Evolutionary conservation across 2,888 invertebrate species (phyloP).

Genomic region (Calameuta idolon): DNA sequence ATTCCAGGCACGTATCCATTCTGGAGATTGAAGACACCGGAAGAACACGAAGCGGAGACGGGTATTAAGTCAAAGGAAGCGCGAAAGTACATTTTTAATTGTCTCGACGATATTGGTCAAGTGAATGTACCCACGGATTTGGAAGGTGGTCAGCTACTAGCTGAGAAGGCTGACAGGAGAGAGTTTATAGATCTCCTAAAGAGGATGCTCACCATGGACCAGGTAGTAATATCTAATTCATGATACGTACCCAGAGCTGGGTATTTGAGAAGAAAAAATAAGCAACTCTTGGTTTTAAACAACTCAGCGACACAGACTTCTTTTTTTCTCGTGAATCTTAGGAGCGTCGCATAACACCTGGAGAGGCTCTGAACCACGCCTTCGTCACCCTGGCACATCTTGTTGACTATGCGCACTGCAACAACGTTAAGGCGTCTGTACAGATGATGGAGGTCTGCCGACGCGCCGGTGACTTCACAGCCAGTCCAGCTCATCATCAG

Average conservation of each 20-base stretch:
- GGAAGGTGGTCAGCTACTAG: conserved; percentile 95
- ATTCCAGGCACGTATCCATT: conserved; percentile 78
- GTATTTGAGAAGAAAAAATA: not conserved
- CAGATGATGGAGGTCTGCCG: conserved; percentile 93
- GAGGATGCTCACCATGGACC: conserved; percentile 98
- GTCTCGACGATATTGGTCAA: conserved; percentile 97
- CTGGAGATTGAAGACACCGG: conserved; percentile 92
- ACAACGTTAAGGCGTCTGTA: conserved; percentile 96
- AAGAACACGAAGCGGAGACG: conserved; percentile 98
- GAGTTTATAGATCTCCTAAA: conserved; percentile 98
- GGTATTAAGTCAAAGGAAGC: conserved; percentile 99
- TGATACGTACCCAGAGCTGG: not conserved
- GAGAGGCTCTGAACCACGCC: conserved; percentile 94
- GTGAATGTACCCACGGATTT: conserved; percentile 97
- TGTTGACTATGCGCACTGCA: conserved; percentile 96
- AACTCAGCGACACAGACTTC: conserved; percentile 14
- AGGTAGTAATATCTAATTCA: conserved; percentile 74
- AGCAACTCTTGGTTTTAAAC: conserved; percentile 13
- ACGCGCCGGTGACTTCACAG: conserved; percentile 69
- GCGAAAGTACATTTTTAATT: conserved; percentile 99
- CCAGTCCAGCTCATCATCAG: conserved; percentile 69
- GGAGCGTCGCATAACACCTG: conserved; percentile 95
- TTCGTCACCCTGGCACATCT: conserved; percentile 94
- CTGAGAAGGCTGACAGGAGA: conserved; percentile 96
- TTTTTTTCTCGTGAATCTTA: conserved; percentile 60